Conservation (phyloP, 2,113 vertebrate species). For the Paedocypris sp. region DNA sequence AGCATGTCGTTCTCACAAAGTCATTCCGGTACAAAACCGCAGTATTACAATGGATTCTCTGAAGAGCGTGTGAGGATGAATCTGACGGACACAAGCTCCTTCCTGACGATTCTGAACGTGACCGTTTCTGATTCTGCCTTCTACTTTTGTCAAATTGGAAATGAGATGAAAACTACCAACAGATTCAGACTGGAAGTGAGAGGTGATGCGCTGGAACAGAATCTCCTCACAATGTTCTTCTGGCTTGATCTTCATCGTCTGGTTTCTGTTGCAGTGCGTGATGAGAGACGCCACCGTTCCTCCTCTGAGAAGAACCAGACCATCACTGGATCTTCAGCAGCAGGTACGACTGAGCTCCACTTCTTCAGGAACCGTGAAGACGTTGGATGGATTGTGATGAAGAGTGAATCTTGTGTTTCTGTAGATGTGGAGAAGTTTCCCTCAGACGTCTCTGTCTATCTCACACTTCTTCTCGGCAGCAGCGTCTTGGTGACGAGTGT, state of each 20-base stretch:
- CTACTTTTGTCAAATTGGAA: conserved; percentile 8
- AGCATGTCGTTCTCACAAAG: not conserved
- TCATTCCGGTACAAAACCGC: not conserved
- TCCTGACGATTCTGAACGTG: not conserved
- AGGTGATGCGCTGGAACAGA: not conserved
- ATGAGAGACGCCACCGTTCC: no score
- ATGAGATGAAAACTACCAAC: not conserved
- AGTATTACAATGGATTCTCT: not conserved
- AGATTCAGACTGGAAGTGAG: not conserved
- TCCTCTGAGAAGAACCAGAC: no score
- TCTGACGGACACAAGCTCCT: not conserved
- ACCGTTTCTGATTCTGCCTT: conserved; percentile 2
- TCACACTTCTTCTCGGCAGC: no score
- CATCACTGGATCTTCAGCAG: no score
- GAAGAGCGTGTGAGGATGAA: not conserved
- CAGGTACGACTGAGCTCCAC: no score
- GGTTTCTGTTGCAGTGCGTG: no score
- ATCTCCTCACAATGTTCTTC: not conserved
- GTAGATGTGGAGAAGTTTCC: no score
- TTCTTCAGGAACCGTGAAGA: no score
- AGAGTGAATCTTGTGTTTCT: no score
- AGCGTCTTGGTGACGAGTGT: no score
- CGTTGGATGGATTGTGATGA: no score
- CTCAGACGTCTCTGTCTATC: no score
- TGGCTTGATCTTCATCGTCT: not conserved